These are phyloP conservation scores for Dasypus novemcinctus DNA, from an alignment of 2,113 vertebrate species.

Conservation along the genomic window DNA sequence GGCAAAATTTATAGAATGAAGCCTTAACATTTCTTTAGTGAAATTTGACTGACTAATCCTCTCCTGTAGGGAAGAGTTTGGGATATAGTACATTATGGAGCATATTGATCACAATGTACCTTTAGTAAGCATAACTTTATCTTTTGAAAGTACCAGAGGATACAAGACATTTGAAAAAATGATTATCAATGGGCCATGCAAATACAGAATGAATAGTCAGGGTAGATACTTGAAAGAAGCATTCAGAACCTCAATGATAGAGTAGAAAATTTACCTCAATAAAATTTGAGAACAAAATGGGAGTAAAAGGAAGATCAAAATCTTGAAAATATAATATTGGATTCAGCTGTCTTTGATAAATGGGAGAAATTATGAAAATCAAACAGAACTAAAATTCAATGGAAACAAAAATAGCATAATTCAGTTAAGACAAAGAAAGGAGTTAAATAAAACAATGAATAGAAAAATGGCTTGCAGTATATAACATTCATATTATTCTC, in stretches of 20 bases:
- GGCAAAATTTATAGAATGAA: background rate
- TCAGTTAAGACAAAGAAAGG: slow-evolving; percentile 30
- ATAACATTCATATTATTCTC: background rate
- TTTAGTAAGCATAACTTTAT: background rate
- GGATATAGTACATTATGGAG: background rate
- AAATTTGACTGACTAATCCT: background rate
- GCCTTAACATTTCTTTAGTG: background rate
- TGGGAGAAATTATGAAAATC: slow-evolving; percentile 29
- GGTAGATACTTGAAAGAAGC: background rate
- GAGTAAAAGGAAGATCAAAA: background rate
- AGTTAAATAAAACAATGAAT: background rate
- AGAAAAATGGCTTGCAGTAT: background rate
- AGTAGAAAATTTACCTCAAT: slow-evolving; percentile 5
- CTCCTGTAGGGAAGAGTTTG: background rate
- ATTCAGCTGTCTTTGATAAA: slow-evolving; percentile 49
- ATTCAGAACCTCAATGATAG: background rate
- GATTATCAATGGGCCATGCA: background rate
- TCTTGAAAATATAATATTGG: background rate
- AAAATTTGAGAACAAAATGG: background rate
- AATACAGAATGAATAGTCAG: background rate
- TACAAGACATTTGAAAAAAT: background rate
- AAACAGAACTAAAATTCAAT: background rate
- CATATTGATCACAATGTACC: background rate
- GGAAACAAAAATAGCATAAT: background rate
- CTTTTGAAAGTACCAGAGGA: background rate